Evolutionary conservation across 2,113 vertebrate genomes (phyloP), one percentile per base, ranked within the genome.

Genomic region (Sebastes schlegelii): DNA sequence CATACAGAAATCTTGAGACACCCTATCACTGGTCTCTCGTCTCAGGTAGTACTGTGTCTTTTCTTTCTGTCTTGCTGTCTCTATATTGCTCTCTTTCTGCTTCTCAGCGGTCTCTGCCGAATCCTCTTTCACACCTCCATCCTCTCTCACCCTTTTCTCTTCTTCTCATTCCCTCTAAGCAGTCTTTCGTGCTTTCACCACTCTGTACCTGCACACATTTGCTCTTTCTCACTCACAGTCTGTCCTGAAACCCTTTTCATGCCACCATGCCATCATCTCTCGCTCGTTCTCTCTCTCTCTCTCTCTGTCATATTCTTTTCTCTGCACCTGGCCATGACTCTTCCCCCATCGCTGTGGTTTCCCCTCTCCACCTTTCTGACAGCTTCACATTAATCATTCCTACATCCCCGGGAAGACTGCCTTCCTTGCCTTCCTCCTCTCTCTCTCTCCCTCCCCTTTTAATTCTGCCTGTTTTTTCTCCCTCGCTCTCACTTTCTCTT

Each of bases 361-460:
- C 92, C 89, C 89, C 89, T 92, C 89, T 92, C 87, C 93, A 93
- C 91, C 91, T 87, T 77, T 91, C 63, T 92, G 92, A 93, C 92
- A 94, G 91, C 84, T 83, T 86, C 89, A 84, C 93, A 95, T 95
- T 94, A 94, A 95, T 94, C 93, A 95, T 93, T 86, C 80, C 81
- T 77, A 83, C 85, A 89, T 90, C 85, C 89, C 77, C 77, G 52
- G 69, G 67, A 89, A 91, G 86, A 86, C 86, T 83, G 60, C 76
- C 67, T 88, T 81, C 85, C 51, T 88, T 42, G 40, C 61, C 54
- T 72, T 63, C 79, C 23, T 70, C 55, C 55, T 78, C 76, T 45
- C 46, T 63, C 57, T 61, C 55, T 68, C 65, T 66, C 54, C 79
- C 49, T 64, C 49, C 74, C 61, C 11, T 13, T 72, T 63, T 77